Evolutionary conservation across 1,140 invertebrate species (phyloP), one percentile per base, ranked within the genome.

Genomic region (Drosophila fuyamai): DNA sequence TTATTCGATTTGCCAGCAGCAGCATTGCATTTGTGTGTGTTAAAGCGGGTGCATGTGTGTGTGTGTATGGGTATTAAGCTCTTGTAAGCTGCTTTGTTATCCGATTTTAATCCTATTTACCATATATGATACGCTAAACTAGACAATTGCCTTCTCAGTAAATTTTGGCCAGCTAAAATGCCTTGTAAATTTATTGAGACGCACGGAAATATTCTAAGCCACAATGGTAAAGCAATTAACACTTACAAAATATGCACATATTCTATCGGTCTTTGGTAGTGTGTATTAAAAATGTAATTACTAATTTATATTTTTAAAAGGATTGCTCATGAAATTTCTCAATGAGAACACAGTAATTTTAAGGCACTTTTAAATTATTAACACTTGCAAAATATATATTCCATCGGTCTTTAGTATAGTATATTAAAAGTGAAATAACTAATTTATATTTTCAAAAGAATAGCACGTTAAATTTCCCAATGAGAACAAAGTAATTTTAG

Each of bases 1-100:
- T n/a, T 18, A 48, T 32, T 62, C 12, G 16, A 35, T 32, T 62
- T 53, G 72, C 71, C 72, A 66, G 60, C 47, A 66, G 60, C 47
- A 75, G 72, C 71, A 14, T 13, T 46, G 58, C 38, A 48, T 44
- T 32, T 36, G 10, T 51, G 50, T 40, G 2, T 29, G 57, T 43
- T n/a, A 18, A 16, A 36, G 18, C 8, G 51, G 8, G 18, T 55
- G 50, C 32, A 32, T 60, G 44, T 5, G 44, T 32, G 29, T 32
- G 29, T 38, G 18, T 36, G 46, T 18, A 16, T 27, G 61, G 0
- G 61, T 29, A 40, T 53, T 48, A 46, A 65, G 43, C 58, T 47
- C 7, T 35, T 32, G 44, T 48, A 65, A 65, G 59, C 35, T 9
- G 9, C 6, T 18, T 9, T 62, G 23, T 65, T 62, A 62, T 47